phyloP scores from a whole-genome alignment of 2,113 vertebrate species.

The Amphiprion percula region DNA sequence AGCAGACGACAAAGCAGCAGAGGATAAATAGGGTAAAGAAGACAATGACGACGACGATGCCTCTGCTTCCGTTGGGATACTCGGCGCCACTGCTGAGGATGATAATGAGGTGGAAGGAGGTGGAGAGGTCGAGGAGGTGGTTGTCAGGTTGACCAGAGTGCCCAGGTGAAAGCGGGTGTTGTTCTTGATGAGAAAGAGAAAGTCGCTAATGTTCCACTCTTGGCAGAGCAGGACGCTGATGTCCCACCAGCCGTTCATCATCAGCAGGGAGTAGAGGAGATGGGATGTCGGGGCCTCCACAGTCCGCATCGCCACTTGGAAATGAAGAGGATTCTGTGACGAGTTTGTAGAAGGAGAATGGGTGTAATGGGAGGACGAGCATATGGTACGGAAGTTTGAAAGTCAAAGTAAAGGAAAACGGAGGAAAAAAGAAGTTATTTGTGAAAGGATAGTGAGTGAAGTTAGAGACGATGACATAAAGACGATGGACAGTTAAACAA shows the following conservation, averaged over 20 bases:
- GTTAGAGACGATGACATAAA: no score
- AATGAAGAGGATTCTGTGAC: constrained; percentile 93
- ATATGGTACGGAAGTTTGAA: not conserved
- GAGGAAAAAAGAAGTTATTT: not conserved
- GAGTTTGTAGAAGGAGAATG: not conserved
- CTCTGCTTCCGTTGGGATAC: constrained; percentile 16
- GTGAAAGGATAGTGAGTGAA: not conserved
- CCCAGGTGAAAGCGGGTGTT: constrained; percentile 93
- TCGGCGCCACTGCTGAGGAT: constrained; percentile 28
- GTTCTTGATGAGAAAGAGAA: constrained; percentile 90
- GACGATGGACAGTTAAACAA: not conserved
- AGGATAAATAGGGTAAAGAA: constrained; percentile 44
- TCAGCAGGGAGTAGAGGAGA: constrained; percentile 92
- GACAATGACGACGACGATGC: constrained; percentile 49
- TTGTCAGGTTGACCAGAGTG: constrained; percentile 91
- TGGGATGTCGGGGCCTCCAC: constrained; percentile 83
- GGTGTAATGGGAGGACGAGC: not conserved
- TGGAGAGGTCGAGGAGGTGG: constrained; percentile 77
- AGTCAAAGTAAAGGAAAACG: not conserved
- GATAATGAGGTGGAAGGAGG: constrained; percentile 34
- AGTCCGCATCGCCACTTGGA: constrained; percentile 94
- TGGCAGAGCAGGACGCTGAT: constrained; percentile 95
- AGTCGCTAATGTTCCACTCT: constrained; percentile 93
- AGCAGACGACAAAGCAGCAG: constrained; percentile 45
- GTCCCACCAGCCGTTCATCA: constrained; percentile 98